Base-by-base conservation (phyloP, 2,797 vertebrate species). In the Eulemur mongoz region DNA sequence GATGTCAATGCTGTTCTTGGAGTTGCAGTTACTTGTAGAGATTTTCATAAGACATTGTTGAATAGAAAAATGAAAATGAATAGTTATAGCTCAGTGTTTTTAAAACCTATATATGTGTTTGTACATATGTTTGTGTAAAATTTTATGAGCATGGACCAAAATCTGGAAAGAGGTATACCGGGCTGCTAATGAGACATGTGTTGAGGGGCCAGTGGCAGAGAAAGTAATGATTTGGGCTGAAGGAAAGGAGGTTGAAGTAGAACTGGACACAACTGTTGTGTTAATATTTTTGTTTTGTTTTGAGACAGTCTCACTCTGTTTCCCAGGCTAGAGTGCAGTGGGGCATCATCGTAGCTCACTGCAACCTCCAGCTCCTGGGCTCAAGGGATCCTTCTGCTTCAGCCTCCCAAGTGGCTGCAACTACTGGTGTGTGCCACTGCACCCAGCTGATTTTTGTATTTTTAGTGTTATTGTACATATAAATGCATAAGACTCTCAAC, bases 1-100 rank as follows among this genome's bases (percentile, higher is more conserved):
- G n/a, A 30, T 69, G 7, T 92, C 65, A 69, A 7, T 86, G 10
- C 32, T 65, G 4, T 81, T 5, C 25, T 89, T 89, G 3, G 38
- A 86, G 57, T 43, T 88, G 7, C 3, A 78, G 7, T 88, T 92
- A 78, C 50, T 94, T 91, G 85, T 15, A 95, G 72, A 84, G 5
- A 93, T 93, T 94, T 92, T 94, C 70, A 48, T 93, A 59, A 94
- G 23, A 70, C 89, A n/a, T 54, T 57, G 5, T 79, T 86, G 25
- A 82, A 32, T 92, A 59, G 89, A 82, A 93, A 94, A 73, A 61
- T 86, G n/a, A 93, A 82, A 50, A 81, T 88, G 20, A 96, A 40
- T 88, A 90, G 22, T 95, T 35, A 52, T 45, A 94, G 32, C 23
- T 92, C 25, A 70, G 0, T 81, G 32, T 86, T 93, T 59, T 75